phyloP scores from a whole-genome alignment of 1,140 invertebrate genomes.

The Calliphora vicina region DNA sequence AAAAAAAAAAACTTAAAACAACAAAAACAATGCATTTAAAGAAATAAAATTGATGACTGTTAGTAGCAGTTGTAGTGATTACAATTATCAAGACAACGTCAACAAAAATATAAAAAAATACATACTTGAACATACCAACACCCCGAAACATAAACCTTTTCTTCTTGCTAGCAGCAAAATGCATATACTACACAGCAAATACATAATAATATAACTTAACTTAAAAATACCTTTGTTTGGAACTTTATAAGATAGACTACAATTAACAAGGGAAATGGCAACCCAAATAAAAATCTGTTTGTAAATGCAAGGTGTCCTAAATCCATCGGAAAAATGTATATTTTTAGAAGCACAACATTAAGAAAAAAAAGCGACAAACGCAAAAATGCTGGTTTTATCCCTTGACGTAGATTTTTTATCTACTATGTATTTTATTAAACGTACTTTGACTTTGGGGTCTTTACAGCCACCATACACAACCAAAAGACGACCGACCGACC shows the following conservation, averaged over 20 bases:
- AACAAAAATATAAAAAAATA: not conserved
- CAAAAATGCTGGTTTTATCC: not conserved
- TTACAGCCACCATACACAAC: not conserved
- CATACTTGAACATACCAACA: not conserved
- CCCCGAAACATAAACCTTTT: not conserved
- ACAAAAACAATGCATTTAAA: not conserved
- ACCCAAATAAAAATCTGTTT: not conserved
- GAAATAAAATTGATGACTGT: not conserved
- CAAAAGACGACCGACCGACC: not conserved
- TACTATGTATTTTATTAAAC: not conserved
- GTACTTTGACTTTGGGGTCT: constrained; percentile 19
- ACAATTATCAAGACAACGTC: not conserved
- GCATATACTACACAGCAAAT: too few species aligned
- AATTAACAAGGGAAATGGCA: not conserved
- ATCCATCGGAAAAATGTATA: not conserved
- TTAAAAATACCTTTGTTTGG: constrained; percentile 10
- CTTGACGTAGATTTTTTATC: not conserved
- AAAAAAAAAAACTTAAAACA: not conserved
- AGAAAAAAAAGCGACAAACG: too few species aligned
- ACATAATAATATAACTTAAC: too few species aligned
- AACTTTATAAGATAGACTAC: not conserved
- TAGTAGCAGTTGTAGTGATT: not conserved
- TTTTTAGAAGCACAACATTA: not conserved
- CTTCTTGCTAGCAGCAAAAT: not conserved
- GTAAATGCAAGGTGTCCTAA: not conserved